Evolutionary conservation across 35 echinoderm and acorn worm species (phyloP).

Genomic region (Acanthaster planci): DNA sequence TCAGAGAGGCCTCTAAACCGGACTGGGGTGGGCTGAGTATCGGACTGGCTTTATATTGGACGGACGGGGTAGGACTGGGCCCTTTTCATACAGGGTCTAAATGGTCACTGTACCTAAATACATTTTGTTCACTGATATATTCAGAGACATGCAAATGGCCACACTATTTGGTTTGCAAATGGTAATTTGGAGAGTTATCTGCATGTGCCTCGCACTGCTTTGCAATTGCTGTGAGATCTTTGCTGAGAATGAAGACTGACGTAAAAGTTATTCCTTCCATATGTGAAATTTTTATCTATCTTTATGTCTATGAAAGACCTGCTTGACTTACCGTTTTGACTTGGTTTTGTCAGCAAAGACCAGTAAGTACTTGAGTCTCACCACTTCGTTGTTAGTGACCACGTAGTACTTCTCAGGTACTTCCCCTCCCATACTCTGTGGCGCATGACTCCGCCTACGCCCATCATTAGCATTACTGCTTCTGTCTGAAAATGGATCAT

Average conservation of each 20-base stretch:
- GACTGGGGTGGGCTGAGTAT: no score
- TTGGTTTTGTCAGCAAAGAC: slow-evolving; percentile 74
- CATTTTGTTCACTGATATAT: no score
- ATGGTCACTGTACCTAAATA: no score
- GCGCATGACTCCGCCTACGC: slow-evolving; percentile 54
- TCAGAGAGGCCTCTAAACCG: no score
- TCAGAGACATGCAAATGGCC: no score
- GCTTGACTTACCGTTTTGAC: slow-evolving; percentile 42
- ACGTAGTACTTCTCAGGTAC: slow-evolving; percentile 98
- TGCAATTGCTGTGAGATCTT: background rate
- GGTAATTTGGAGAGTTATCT: no score
- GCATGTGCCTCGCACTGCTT: background rate
- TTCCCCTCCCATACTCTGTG: slow-evolving; percentile 86
- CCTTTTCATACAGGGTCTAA: no score
- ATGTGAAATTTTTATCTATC: background rate
- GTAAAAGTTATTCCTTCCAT: background rate
- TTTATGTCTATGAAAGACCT: background rate
- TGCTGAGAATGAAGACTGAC: background rate
- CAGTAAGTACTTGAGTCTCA: slow-evolving; percentile 88
- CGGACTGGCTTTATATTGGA: no score
- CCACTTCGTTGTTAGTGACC: slow-evolving; percentile 88
- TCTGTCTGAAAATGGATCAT: background rate
- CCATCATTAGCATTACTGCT: background rate
- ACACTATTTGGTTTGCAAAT: no score
- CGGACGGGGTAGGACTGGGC: no score